Evolutionary conservation across 2,797 vertebrate species (phyloP), one percentile per base, ranked within the genome.

Genomic region (Spinus olivaceus): DNA sequence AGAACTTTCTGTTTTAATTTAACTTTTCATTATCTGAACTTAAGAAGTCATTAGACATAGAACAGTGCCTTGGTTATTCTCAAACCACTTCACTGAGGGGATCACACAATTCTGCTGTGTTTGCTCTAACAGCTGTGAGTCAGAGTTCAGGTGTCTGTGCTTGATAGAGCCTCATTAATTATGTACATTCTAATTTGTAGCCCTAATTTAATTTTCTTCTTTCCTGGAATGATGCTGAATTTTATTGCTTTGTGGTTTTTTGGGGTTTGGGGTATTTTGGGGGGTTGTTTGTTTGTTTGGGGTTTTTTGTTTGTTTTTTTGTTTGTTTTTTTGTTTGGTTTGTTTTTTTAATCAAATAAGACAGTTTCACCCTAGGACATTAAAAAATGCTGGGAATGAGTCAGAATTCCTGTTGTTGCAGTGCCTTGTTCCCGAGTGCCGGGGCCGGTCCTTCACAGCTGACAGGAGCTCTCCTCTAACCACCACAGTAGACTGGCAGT

Each of bases 401-500:
- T 73, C 23, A 12, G 41, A 70, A 32, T 92, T 83, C 2, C 80
- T 97, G 2, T 59, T 83, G 28, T 97, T 97, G 49, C 70, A 99
- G 99, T 99, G 99, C 95, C 96, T 98, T 49, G 94, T 98, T 91
- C 97, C 98, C 1, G 97, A 98, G 25, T 99, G 99, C 93, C 98
- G 98, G 44, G 98, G 99, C 66, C 98, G 97, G 30, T 98, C 98
- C 18, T 99, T 99, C 94, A 92, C 96, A 18, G 95, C 99, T 46
- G 97, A 98, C 65, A 98, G 98, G 81, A 98, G 98, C 94, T 99
- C 99, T 95, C 98, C 99, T 91, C 97, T 99, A 37, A 99, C 99
- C 12, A 98, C 98, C 30, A 99, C 99, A 2, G 98, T 99, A 64
- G 99, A 99, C 98, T 99, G 99, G 99, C 99, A 99, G 97, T 98